Conservation (phyloP, 1,140 invertebrate genomes). For the Atopsyche davidsoni region DNA sequence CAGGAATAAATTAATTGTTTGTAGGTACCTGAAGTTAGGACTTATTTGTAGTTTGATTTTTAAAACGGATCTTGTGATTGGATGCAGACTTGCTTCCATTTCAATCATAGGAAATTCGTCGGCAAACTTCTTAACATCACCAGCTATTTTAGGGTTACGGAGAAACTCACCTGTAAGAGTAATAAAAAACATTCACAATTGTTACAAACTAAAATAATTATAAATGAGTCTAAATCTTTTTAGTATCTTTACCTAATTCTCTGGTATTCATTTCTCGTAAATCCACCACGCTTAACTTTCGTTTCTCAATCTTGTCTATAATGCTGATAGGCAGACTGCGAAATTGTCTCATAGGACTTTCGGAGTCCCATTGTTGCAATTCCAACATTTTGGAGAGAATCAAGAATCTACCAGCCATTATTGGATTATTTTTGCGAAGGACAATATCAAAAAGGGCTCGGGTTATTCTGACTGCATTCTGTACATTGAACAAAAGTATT, state of each 20-base stretch:
- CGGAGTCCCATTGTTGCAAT: conserved; percentile 80
- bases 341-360: conserved; percentile 85
- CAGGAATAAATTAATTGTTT: no score
- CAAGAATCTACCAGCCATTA: conserved; percentile 77
- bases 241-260: conserved; percentile 64
- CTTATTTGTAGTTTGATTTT: conserved; percentile 77
- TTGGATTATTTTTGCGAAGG: conserved; percentile 80
- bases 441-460: conserved; percentile 93
- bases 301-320: conserved; percentile 75
- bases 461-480: conserved; percentile 87
- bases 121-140: conserved; percentile 76
- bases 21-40: conserved; percentile 68
- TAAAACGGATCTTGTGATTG: conserved; percentile 90
- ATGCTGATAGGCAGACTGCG: conserved; percentile 69
- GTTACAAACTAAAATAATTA: background rate
- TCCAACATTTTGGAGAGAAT: conserved; percentile 87
- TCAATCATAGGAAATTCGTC: conserved; percentile 78
- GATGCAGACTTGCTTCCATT: conserved; percentile 81
- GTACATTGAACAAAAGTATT: conserved; percentile 28
- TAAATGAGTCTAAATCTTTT: background rate
- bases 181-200: background rate
- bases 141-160: conserved; percentile 69
- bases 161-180: conserved; percentile 61
- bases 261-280: conserved; percentile 80
- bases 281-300: conserved; percentile 65